phyloP scores from a whole-genome alignment of 2,113 vertebrate genomes.

The Cinclus mexicanus region DNA sequence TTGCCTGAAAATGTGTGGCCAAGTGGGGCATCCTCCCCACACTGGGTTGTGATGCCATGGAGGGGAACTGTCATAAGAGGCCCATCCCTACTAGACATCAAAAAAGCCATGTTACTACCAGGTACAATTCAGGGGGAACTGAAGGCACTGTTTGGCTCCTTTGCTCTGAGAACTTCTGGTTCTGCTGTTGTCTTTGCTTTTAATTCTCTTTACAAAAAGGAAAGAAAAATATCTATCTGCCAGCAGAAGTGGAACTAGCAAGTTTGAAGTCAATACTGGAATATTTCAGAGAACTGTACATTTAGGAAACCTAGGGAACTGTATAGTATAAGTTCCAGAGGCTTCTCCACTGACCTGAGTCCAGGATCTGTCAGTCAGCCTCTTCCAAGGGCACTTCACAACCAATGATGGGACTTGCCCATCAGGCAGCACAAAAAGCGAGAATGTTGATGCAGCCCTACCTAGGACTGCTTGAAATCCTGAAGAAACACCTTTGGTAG shows the following conservation, averaged over 20 bases:
- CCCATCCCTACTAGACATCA: background rate
- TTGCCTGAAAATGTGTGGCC: background rate
- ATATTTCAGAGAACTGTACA: background rate
- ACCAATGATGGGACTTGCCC: background rate
- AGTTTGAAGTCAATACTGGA: background rate
- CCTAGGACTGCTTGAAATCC: background rate
- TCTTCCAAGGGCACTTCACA: background rate
- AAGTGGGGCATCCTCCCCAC: background rate
- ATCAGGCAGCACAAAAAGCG: background rate
- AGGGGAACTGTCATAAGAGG: background rate
- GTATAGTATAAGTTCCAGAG: background rate
- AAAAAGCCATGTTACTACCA: background rate
- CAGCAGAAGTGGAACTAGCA: background rate
- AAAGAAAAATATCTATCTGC: background rate
- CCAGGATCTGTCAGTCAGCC: accelerated
- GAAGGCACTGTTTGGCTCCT: background rate
- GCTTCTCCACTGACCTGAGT: background rate
- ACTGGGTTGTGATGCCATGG: background rate
- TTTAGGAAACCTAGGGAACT: background rate
- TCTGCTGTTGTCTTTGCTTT: background rate
- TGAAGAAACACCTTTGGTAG: background rate
- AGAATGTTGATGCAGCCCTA: background rate
- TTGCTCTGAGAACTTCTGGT: background rate
- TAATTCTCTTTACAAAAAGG: background rate
- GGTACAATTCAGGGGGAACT: background rate